Base-by-base conservation (phyloP, 2,888 invertebrate species). In the Microctonus aethiopoides region DNA sequence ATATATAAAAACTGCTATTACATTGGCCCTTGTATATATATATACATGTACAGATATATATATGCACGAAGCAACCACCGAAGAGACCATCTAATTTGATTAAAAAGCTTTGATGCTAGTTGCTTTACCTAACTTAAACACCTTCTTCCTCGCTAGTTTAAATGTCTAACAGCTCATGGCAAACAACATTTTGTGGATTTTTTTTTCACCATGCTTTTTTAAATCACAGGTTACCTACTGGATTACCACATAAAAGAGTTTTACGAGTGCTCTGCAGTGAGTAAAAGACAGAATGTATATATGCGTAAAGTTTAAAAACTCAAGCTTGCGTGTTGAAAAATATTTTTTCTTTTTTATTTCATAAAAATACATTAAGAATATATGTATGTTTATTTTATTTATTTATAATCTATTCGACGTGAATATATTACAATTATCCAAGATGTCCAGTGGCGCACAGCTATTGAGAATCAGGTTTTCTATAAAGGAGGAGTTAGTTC, bases 71-170 rank as follows among this genome's bases (percentile, higher is more conserved):
- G 76, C n/a, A 76, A 77, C 76, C 77, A 73, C 78, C 81, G 76
- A 78, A 78, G 75, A 78, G 78, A 71, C 77, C 74, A 76, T 76
- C 77, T 81, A 82, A 83, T 83, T 82, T 80, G 80, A 81, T 83
- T 80, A 81, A 73, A 70, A 75, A 75, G 74, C 77, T 77, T 78
- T 78, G 76, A 76, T 73, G 75, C 72, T 63, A 51, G 34, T 46
- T 46, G 61, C 63, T 62, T 57, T 66, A 61, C 67, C 29, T 29
- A 70, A 65, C 67, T 56, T 57, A 63, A 63, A 57, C 57, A 16
- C 59, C 56, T 46, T 52, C 60, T 26, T 22, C 34, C 41, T 29
- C 61, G 10, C 46, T 22, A 39, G 4, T 67, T 20, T 20, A 32
- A 34, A 54, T 26, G 32, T 29, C n/a, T 57, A 29, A 10, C 29